Base-by-base conservation (phyloP, 2,113 vertebrate species). In the Gadus chalcogrammus region DNA sequence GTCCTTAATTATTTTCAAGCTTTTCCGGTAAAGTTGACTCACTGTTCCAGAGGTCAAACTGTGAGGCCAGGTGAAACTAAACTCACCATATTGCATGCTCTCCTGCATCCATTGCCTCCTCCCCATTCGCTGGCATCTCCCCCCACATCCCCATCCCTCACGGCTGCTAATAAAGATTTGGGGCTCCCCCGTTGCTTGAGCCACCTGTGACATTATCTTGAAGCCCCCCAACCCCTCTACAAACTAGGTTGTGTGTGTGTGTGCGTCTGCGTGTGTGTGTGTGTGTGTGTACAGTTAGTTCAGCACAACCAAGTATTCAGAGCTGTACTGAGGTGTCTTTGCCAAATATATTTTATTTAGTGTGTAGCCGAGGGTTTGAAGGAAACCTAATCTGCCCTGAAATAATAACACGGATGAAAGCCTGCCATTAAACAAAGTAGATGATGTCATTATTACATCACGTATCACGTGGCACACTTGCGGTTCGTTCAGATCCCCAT, bases 31-130 rank as follows among this genome's bases (percentile, higher is more conserved):
- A 84, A 82, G 78, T 68, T 83, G 89, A 87, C 90, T 87, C 87
- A 56, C 76, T 83, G 86, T 83, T 58, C 81, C 84, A 86, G 89
- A 88, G 91, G 92, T 92, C 91, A 92, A 91, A 92, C 90, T 92
- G 89, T 91, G 89, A 89, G 91, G 86, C 89, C 89, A 90, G 87
- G 88, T 91, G 90, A 89, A 87, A 87, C 90, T 91, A 91, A 93
- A 90, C 84, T 87, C 81, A 84, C 91, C 92, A 92, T 93, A 92
- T 93, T 92, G 91, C 76, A 4, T 76, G 81, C 84, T 77, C 85
- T 84, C 84, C 84, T 63, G 65, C 79, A 85, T 87, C 82, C 75
- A 68, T 79, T 75, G 78, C 80, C 56, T 84, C 80, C 55, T n/a
- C 55, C n/a, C 55, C n/a, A 16, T 58, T 83, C 87, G 42, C 42